These are phyloP conservation scores for Alexandromys fortis DNA, from an alignment of 2,113 vertebrate genomes.

Conservation along the genomic window DNA sequence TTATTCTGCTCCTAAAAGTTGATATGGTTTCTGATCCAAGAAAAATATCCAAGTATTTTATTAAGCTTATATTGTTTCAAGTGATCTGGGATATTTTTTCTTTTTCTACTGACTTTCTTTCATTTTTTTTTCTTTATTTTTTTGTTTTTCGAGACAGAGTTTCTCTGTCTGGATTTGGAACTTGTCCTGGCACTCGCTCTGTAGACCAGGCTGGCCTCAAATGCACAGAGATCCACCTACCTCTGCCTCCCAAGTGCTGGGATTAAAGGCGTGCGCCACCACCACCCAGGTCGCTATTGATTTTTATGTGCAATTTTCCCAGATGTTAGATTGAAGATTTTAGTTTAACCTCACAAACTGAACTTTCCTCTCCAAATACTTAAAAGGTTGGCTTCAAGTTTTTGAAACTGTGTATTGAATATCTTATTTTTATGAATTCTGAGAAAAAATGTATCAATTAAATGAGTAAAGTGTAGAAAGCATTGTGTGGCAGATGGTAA, in stretches of 20 bases:
- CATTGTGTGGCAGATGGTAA: not conserved
- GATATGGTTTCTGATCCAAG: conserved; percentile 3
- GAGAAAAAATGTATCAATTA: conserved; percentile 17
- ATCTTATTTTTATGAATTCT: conserved; percentile 32
- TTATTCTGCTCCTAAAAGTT: conserved; percentile 15
- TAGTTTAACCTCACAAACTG: conserved; percentile 28
- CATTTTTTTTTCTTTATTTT: too few relatives aligned
- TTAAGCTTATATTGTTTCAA: conserved; percentile 50
- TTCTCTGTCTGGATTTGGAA: too few relatives aligned
- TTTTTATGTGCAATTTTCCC: conserved; percentile 63
- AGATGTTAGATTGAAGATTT: conserved; percentile 52
- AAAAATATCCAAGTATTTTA: conserved; percentile 61
- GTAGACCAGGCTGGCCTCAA: too few relatives aligned
- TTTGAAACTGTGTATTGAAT: conserved; percentile 33
- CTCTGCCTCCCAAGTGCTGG: too few relatives aligned
- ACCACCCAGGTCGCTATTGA: conserved; percentile 21
- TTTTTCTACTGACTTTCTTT: too few relatives aligned
- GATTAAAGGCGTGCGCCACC: too few relatives aligned
- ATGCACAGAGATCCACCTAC: too few relatives aligned
- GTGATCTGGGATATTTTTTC: conserved; percentile 64
- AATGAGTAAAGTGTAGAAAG: not conserved
- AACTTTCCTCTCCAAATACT: conserved; percentile 55
- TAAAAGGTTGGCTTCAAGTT: conserved; percentile 42
- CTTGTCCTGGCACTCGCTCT: too few relatives aligned
- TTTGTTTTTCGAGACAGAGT: too few relatives aligned